Evolutionary conservation across 2,797 vertebrate genomes (phyloP).

Genomic region (Liparis tanakae): DNA sequence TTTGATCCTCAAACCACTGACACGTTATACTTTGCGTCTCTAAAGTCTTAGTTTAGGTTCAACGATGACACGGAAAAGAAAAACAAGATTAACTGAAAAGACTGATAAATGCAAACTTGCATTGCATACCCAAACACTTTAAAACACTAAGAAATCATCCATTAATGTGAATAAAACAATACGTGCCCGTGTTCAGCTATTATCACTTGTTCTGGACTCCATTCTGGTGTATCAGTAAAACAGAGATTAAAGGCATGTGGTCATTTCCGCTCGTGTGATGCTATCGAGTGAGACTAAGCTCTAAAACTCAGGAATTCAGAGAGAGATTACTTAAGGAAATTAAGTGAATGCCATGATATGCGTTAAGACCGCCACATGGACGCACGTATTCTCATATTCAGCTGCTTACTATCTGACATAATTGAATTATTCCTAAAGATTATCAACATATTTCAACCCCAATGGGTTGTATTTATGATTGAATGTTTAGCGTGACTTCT

Average conservation of each 20-base stretch:
- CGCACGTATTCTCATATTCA: neutral
- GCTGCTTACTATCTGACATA: neutral
- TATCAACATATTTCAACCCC: neutral
- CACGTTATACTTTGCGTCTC: neutral
- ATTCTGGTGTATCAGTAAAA: constrained; percentile 31
- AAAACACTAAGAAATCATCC: constrained; percentile 1
- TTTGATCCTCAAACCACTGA: neutral
- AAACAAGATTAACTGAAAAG: neutral
- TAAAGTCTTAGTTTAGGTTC: neutral
- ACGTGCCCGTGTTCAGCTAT: constrained; percentile 20
- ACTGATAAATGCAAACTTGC: neutral
- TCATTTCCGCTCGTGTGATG: constrained; percentile 68
- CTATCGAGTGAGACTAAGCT: constrained; percentile 46
- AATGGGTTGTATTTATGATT: neutral
- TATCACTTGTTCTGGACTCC: constrained; percentile 30
- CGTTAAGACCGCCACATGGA: constrained; percentile 18
- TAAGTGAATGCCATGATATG: constrained; percentile 27
- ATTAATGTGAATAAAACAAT: neutral
- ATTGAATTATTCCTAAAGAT: neutral
- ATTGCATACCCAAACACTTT: neutral
- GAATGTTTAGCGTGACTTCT: neutral
- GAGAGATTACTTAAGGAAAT: constrained; percentile 40
- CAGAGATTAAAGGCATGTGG: constrained; percentile 63
- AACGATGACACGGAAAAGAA: neutral
- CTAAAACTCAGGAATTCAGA: constrained; percentile 52